Conservation (phyloP, 2,888 invertebrate species). For the Thyatira batis region DNA sequence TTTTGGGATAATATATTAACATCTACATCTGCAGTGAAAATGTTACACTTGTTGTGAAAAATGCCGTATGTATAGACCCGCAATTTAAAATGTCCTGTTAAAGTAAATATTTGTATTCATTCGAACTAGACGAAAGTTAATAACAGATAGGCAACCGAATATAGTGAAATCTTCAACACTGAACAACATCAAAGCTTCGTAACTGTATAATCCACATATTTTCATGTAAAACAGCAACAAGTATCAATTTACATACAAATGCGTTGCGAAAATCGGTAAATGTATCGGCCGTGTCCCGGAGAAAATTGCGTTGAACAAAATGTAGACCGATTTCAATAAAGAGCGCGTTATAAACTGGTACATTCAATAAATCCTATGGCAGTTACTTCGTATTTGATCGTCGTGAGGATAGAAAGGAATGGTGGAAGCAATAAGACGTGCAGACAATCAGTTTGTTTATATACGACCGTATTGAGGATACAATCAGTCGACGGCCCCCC, state of each 20-base stretch:
- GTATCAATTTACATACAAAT: conserved; percentile 8
- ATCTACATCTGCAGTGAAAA: too few relatives aligned
- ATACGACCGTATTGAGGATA: conserved; percentile 61
- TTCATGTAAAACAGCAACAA: conserved; percentile 12
- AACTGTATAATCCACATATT: conserved; percentile 2
- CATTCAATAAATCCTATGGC: conserved; percentile 30
- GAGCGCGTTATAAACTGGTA: conserved; percentile 33
- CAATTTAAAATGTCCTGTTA: too few relatives aligned
- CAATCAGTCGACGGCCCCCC: conserved; percentile 62
- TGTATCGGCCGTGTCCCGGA: background rate
- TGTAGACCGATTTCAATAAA: conserved; percentile 33
- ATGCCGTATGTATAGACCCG: too few relatives aligned
- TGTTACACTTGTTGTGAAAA: too few relatives aligned
- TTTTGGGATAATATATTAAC: too few relatives aligned
- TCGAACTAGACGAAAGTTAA: too few relatives aligned
- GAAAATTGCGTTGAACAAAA: conserved; percentile 8
- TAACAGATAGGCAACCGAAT: too few relatives aligned
- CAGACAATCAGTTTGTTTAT: conserved; percentile 75
- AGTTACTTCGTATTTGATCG: conserved; percentile 36
- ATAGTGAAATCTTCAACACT: background rate
- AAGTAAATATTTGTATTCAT: too few relatives aligned
- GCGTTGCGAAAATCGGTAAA: background rate
- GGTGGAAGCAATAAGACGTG: conserved; percentile 55
- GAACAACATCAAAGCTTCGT: too few relatives aligned
- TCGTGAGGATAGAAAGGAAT: conserved; percentile 37